phyloP scores from a whole-genome alignment of 2,113 vertebrate genomes.

The Bos taurus region ARS-UCD2.0 NC_037340.1:60417001-60417500 shows the following conservation, averaged over 20 bases:
- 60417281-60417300: neutral
- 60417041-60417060: neutral
- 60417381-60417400: neutral
- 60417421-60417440: neutral
- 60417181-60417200: neutral
- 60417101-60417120: neutral
- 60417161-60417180: neutral
- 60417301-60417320: neutral
- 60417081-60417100: neutral
- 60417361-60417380: neutral
- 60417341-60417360: neutral
- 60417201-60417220: neutral
- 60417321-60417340: neutral
- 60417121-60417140: neutral
- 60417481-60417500: neutral
- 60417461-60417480: neutral
- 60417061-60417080: neutral
- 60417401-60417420: neutral
- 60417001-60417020: neutral
- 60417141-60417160: too few relatives aligned
- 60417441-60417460: neutral
- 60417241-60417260: neutral
- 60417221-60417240: neutral
- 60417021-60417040: neutral
- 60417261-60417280: neutral